Conservation (phyloP, 2,113 vertebrate genomes). For the Tringa solitaria region DNA sequence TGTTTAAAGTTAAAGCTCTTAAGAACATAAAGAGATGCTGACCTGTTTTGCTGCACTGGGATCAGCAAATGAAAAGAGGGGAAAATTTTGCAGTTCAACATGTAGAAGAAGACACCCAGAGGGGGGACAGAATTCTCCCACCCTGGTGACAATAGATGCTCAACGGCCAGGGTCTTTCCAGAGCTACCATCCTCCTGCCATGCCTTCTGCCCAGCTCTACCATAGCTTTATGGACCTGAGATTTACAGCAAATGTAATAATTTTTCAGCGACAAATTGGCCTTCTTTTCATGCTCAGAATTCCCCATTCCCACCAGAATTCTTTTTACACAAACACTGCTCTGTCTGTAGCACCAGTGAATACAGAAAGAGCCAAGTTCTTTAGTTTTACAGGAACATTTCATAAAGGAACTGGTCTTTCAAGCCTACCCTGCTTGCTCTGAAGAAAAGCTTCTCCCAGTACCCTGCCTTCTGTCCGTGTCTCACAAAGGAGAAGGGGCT, state of each 20-base stretch:
- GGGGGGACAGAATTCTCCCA: neutral
- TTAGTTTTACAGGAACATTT: neutral
- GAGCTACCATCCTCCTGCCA: neutral
- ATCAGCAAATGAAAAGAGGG: neutral
- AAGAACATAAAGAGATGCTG: neutral
- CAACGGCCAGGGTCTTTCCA: neutral
- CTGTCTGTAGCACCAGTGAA: neutral
- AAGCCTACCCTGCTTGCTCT: neutral
- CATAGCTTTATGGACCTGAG: neutral
- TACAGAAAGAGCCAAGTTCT: neutral
- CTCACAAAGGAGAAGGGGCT: neutral
- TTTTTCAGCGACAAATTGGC: neutral
- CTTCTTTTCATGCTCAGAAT: neutral
- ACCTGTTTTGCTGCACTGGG: neutral
- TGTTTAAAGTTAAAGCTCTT: neutral
- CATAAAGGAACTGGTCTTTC: neutral
- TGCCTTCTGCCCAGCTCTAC: neutral
- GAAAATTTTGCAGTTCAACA: neutral
- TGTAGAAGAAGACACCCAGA: accelerated
- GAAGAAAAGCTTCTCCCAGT: neutral
- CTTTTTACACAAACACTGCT: neutral
- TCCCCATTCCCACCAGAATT: neutral
- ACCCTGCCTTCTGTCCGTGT: neutral
- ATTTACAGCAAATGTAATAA: neutral
- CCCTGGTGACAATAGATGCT: neutral